Base-by-base conservation (phyloP, 1,140 invertebrate genomes). In the Zaprionus kolodkinae region DNA sequence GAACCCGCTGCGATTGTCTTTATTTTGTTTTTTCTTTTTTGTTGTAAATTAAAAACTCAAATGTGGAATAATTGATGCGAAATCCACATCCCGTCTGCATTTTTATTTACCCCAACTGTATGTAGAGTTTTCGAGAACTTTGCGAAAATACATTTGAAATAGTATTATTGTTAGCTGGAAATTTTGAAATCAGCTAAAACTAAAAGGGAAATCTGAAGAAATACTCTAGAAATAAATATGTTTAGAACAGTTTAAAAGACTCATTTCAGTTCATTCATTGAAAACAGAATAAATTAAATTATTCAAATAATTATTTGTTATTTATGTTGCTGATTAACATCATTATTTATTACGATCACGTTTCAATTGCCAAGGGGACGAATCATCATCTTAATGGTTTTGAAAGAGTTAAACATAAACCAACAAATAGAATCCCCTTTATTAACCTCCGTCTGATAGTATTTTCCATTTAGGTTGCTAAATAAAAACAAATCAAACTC, bases 41-140 rank as follows among this genome's bases (percentile, higher is more conserved):
- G 17, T 69, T 61, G 35, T 35, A 36, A 69, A 61, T 43, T 33
- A 62, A n/a, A 52, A 48, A 62, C 40, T 33, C 38, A 61, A 57
- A 56, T 56, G 13, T 30, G n/a, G 3, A 56, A 36, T 36, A 1
- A 36, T 36, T 12, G 17, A 57, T 57, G 17, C 10, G 45, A 12
- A 48, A 21, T 11, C 17, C 17, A 48, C 10, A 21, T 50, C 17
- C 17, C 3, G 45, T 25, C 45, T 5, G 45, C 45, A 50, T 50
- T 1, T 25, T 21, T 21, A 50, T 12, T 25, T 7, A 11, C 1
- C 11, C 4, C 4, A 25, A 6, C 27, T 25, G 3, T 17, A 40
- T 25, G 3, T 17, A 40, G 62, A 17, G 12, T 21, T 65, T 30
- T 54, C 30, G 30, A 35, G 60, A 48, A 50, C 3, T 10, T 35